Conservation (phyloP, 2,888 invertebrate species). For the Syritta pipiens region DNA sequence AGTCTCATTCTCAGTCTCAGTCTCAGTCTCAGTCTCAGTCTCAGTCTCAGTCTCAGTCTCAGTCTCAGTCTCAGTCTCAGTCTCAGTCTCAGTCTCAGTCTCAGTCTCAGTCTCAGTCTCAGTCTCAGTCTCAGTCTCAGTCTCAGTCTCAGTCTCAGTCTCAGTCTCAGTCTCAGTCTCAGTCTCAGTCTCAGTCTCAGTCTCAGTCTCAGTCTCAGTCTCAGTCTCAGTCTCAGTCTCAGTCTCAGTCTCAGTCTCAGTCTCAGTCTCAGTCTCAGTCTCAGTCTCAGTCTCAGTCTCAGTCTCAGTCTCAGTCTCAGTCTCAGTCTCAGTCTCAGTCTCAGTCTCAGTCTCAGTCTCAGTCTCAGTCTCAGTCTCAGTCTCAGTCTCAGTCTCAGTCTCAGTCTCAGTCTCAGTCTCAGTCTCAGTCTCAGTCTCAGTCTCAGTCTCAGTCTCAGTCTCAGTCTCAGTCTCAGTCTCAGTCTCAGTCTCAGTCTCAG, state of each 20-base stretch:
- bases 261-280: not conserved
- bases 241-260: not conserved
- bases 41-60: not conserved
- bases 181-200: not conserved
- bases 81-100: not conserved
- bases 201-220: not conserved
- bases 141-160: not conserved
- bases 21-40: not conserved
- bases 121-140: not conserved
- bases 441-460: slow-evolving; percentile 13
- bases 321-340: not conserved
- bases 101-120: not conserved
- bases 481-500: slow-evolving; percentile 4
- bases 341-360: not conserved
- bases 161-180: not conserved
- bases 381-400: not conserved
- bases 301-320: not conserved
- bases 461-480: slow-evolving; percentile 4
- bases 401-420: slow-evolving; percentile 11
- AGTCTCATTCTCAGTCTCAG: not conserved
- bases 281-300: not conserved
- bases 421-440: slow-evolving; percentile 9
- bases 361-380: not conserved
- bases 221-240: not conserved
- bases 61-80: not conserved